phyloP scores from a whole-genome alignment of 2,113 vertebrate genomes.

The Malurus alboscapulatus region DNA sequence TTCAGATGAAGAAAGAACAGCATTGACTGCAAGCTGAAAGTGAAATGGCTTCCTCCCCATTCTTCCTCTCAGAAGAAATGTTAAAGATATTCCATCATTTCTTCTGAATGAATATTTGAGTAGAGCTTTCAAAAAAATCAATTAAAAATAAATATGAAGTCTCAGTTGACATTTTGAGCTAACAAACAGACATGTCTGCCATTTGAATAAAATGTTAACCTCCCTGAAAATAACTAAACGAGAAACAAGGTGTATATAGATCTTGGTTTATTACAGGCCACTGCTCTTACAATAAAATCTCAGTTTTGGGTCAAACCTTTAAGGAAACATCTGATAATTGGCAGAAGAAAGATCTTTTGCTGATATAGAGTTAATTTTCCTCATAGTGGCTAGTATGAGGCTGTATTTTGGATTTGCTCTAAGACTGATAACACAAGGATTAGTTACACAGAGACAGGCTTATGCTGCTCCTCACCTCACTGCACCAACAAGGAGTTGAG shows the following conservation, averaged over 20 bases:
- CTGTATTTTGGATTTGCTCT: neutral
- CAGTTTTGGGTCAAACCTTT: neutral
- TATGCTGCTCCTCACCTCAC: neutral
- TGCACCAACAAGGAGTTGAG: accelerated
- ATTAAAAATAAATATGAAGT: neutral
- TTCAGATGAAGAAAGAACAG: neutral
- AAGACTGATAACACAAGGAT: accelerated
- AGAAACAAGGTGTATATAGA: neutral
- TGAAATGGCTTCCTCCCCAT: neutral
- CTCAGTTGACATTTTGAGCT: neutral
- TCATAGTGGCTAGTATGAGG: accelerated
- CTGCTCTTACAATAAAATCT: neutral
- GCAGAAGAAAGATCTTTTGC: neutral
- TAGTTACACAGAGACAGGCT: neutral
- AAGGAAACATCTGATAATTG: neutral
- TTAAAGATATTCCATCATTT: neutral
- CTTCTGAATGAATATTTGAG: neutral
- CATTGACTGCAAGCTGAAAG: neutral
- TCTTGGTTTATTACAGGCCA: neutral
- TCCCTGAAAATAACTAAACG: neutral
- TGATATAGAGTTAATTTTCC: neutral
- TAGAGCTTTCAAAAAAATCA: neutral
- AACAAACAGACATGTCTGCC: neutral
- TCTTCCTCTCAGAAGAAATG: neutral
- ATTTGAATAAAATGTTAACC: neutral